phyloP scores from a whole-genome alignment of 2,797 vertebrate genomes.

The Xenopus petersii region DNA sequence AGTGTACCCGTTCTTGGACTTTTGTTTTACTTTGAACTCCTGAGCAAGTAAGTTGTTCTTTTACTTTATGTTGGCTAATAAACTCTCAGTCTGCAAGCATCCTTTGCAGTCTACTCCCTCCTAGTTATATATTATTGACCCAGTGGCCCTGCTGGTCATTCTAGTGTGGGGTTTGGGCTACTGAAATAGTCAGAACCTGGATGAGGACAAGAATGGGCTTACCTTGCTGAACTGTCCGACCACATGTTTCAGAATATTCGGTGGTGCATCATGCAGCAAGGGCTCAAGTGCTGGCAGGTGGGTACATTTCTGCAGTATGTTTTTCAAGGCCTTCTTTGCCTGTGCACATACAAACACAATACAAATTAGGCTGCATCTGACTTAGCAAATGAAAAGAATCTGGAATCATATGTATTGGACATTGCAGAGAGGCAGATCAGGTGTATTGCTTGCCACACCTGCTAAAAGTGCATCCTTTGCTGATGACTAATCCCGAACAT shows the following conservation, averaged over 20 bases:
- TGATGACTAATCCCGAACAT: no score
- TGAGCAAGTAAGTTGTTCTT: no score
- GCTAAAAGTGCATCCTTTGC: no score
- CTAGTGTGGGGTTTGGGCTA: no score
- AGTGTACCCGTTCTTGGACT: no score
- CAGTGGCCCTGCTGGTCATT: no score
- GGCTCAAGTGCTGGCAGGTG: slow-evolving; percentile 83
- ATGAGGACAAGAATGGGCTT: slow-evolving; percentile 39
- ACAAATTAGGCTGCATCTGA: slow-evolving; percentile 38
- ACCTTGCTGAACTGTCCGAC: slow-evolving; percentile 94
- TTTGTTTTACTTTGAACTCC: no score
- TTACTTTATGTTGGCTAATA: no score
- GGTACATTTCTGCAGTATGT: slow-evolving; percentile 87
- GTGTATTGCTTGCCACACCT: neutral
- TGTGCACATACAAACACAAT: slow-evolving; percentile 65
- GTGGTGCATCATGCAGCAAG: slow-evolving; percentile 83
- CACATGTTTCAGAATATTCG: slow-evolving; percentile 87
- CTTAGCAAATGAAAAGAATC: slow-evolving; percentile 30
- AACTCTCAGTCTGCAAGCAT: no score
- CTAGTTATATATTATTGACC: no score
- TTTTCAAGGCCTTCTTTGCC: slow-evolving; percentile 89
- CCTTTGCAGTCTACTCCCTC: no score
- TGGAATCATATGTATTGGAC: slow-evolving; percentile 37
- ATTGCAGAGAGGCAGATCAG: slow-evolving; percentile 24
- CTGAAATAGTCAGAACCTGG: no score